Base-by-base conservation (phyloP, 2,888 invertebrate genomes). In the Parnassius smintheus region DNA sequence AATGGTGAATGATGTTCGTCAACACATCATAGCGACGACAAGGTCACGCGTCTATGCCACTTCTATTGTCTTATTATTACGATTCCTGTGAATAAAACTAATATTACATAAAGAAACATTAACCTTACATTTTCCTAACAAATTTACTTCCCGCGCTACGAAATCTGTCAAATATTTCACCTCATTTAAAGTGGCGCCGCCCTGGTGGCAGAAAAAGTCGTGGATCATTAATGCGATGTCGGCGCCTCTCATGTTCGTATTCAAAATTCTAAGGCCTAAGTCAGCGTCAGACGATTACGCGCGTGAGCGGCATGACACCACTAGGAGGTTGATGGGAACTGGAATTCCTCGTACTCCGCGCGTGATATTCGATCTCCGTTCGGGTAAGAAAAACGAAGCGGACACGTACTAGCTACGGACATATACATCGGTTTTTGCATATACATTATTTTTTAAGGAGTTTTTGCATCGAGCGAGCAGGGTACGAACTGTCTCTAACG, bases 381-480 rank as follows among this genome's bases (percentile, higher is more conserved):
- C 45, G 56, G 42, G 18, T 44, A 53, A 59, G 61, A 64, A 77
- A 81, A 82, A 81, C 77, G 78, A 86, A 85, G 87, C 86, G 84
- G 85, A 86, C 88, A 84, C 86, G 83, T 74, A 82, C 87, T 86
- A 85, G 82, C 86, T 83, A 82, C 85, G 80, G 81, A 80, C 81
- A 77, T 75, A 76, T 75, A 79, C 79, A 80, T 50, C 41, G 22
- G 10, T 49, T 18, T 11, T 66, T n/a, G 25, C 4, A 35, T 35
- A 7, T 35, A 35, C 4, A 35, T 35, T 7, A 35, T 7, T 35
- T 35, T 35, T 35, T 35, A 35, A 0, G 35, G 4, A 35, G 35
- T 35, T 3, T 35, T 35, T 35, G 22, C 22, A 42, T 12, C 44
- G 45, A 49, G 13, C 25, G 13, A 13, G 41, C 49, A 13, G 45